Base-by-base conservation (phyloP, 2,797 vertebrate genomes). In the Galagoides demidoff region DNA sequence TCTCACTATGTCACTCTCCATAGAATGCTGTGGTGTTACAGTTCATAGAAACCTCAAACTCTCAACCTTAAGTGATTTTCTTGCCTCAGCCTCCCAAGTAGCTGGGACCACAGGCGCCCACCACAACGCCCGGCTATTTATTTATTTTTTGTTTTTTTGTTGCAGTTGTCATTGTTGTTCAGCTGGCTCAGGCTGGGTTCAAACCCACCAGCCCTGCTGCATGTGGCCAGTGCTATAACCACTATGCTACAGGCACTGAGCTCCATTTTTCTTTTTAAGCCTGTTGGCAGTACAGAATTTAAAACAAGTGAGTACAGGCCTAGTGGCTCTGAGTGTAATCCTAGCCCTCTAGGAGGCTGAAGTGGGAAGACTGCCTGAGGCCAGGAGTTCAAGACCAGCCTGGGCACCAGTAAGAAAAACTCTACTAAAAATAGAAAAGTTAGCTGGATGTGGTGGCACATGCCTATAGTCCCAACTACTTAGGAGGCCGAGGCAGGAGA, bases 201-300 rank as follows among this genome's bases (percentile, higher is more conserved):
- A 52, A 52, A 52, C 49, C 49, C 14, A 14, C 49, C 14, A 52
- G 49, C 49, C 49, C 16, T 14, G 3, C 14, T 52, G 49, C 49
- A 52, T 52, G 14, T 52, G 49, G 49, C 1, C 49, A 16, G 49
- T 52, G 49, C 49, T 4, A 4, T 43, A 52, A 29, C 17, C 73
- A 76, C 20, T 25, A 17, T 57, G 61, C 63, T 27, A 49, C 66
- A 52, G 49, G 49, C 49, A 14, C 49, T 52, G 49, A 52, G 12
- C 49, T 14, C 49, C 49, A 52, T 52, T 52, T 52, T 52, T 52
- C 49, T 52, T 85, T 63, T 68, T 5, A 12, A 89, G 84, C 10
- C 9, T 89, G 39, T 25, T 95, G 85, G 91, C 17, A 92, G 52
- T 61, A 68, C 43, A 95, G 68, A 90, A 88, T 85, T 94, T 92